Evolutionary conservation across 1,140 invertebrate genomes (phyloP).

Genomic region (Anoplophora glabripennis): DNA sequence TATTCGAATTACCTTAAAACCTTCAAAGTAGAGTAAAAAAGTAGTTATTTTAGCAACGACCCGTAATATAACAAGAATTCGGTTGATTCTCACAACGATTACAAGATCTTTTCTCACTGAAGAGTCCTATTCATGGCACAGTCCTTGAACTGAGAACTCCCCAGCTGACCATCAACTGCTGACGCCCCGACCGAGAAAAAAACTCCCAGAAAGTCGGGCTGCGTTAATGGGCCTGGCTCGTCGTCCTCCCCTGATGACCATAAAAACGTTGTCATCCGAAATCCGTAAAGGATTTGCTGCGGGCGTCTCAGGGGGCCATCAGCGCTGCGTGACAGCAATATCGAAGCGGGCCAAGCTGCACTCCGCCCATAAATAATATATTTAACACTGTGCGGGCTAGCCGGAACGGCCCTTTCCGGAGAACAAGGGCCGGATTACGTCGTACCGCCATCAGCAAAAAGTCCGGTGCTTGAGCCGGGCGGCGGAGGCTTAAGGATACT

Average conservation of each 20-base stretch:
- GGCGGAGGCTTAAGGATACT: too few relatives aligned
- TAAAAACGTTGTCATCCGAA: conserved; percentile 44
- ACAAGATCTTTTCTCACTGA: too few relatives aligned
- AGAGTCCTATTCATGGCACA: conserved; percentile 30
- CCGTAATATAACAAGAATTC: too few relatives aligned
- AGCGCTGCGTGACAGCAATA: conserved; percentile 37
- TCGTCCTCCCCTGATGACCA: conserved; percentile 30
- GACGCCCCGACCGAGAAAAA: conserved; percentile 30
- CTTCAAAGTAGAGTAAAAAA: too few relatives aligned
- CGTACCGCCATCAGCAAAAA: too few relatives aligned
- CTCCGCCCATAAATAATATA: conserved; percentile 1
- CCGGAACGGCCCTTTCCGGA: too few relatives aligned
- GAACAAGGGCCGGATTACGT: too few relatives aligned
- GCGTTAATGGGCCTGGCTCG: conserved; percentile 30
- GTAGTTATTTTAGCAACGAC: too few relatives aligned
- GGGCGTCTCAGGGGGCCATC: conserved; percentile 34
- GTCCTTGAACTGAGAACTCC: conserved; percentile 21
- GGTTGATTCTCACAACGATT: too few relatives aligned
- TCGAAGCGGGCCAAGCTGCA: conserved; percentile 7
- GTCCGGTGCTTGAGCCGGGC: too few relatives aligned
- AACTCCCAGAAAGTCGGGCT: conserved; percentile 16
- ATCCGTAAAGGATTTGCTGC: conserved; percentile 41
- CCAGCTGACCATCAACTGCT: conserved; percentile 31
- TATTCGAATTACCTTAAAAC: too few relatives aligned
- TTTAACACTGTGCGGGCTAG: not conserved